Conservation (phyloP, 2,888 invertebrate genomes). For the Cyclophora punctaria region DNA sequence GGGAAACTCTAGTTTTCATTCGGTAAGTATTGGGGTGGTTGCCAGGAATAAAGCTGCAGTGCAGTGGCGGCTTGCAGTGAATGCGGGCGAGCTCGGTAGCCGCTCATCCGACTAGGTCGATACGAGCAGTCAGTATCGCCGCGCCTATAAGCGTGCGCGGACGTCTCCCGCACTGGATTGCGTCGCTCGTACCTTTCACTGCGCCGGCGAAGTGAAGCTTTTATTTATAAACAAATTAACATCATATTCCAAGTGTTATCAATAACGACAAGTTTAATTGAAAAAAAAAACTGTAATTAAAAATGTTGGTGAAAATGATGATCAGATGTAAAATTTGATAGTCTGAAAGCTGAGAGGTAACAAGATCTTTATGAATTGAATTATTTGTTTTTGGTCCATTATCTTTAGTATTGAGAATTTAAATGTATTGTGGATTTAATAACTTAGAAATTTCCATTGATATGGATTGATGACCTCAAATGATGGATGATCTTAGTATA, state of each 20-base stretch:
- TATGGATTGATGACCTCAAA: too few species aligned
- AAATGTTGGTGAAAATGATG: conserved; percentile 26
- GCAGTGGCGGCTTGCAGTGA: conserved; percentile 69
- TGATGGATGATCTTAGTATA: too few species aligned
- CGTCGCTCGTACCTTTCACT: conserved; percentile 16
- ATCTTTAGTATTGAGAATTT: too few species aligned
- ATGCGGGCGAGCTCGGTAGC: conserved; percentile 45
- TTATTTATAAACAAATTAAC: conserved; percentile 56
- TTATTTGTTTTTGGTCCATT: too few species aligned
- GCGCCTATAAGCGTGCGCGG: conserved; percentile 48
- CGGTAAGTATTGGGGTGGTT: conserved; percentile 45
- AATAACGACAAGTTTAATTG: conserved; percentile 24
- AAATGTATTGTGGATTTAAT: too few species aligned
- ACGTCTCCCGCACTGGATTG: conserved; percentile 20
- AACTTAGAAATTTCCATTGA: too few species aligned
- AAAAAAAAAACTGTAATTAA: conserved; percentile 1
- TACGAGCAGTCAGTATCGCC: conserved; percentile 57
- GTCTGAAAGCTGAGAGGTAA: conserved; percentile 37
- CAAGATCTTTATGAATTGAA: conserved; percentile 3
- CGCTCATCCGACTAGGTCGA: conserved; percentile 54
- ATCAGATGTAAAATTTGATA: conserved; percentile 25
- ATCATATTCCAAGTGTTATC: conserved; percentile 22
- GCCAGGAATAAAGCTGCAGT: conserved; percentile 74
- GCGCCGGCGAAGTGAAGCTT: conserved; percentile 38
- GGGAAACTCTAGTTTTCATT: conserved; percentile 29